Conservation (phyloP, 2,113 vertebrate species). For the Xenopus laevis region DNA sequence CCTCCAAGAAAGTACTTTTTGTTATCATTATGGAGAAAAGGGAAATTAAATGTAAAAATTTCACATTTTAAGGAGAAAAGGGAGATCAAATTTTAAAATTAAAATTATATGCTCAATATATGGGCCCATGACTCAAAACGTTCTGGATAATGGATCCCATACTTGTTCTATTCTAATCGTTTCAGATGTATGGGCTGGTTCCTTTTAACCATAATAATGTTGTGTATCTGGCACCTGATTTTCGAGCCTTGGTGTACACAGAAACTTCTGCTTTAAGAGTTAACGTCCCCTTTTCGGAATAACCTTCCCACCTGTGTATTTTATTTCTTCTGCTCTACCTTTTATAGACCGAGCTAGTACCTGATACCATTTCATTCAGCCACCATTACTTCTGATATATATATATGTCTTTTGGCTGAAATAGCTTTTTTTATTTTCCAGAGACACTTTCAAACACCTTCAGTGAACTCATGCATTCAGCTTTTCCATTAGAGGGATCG, state of each 20-base stretch:
- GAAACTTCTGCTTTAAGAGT: not conserved
- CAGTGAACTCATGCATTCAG: constrained; percentile 62
- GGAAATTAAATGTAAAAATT: no score
- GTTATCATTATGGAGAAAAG: no score
- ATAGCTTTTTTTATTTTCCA: constrained; percentile 38
- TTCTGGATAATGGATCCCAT: no score
- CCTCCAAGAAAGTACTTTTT: no score
- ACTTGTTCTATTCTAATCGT: no score
- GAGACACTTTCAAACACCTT: constrained; percentile 66
- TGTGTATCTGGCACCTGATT: not conserved
- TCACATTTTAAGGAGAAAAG: no score
- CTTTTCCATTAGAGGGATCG: constrained; percentile 57
- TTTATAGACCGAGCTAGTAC: not conserved
- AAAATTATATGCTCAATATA: no score
- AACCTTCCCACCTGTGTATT: not conserved
- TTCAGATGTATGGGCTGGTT: no score
- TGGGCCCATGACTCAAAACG: no score
- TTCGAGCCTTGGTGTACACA: no score
- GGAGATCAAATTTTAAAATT: no score
- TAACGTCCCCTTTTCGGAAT: not conserved
- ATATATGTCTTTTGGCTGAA: not conserved
- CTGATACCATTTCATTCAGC: not conserved
- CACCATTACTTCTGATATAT: not conserved
- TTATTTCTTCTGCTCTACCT: not conserved
- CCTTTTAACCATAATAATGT: not conserved